Base-by-base conservation (phyloP, 2,888 invertebrate species). In the Machimus atricapillus region DNA sequence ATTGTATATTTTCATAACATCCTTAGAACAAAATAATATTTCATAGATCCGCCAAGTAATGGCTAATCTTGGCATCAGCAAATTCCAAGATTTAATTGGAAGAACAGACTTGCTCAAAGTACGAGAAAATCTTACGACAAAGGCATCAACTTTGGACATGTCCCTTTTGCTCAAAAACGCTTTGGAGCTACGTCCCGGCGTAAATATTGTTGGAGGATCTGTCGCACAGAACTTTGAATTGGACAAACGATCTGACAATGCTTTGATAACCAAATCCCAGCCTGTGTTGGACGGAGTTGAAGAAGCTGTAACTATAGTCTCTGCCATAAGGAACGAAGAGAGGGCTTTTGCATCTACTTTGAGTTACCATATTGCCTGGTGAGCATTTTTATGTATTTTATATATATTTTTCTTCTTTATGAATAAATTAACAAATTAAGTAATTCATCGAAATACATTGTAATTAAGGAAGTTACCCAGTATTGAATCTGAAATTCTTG, bases 281-380 rank as follows among this genome's bases (percentile, higher is more conserved):
- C 94, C 95, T 77, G 96, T 98, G 5, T 93, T 98, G 73, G 95
- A 96, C 86, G 97, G 97, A 0, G 93, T 93, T n/a, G 93, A 95
- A 88, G 94, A 94, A 43, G 94, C 94, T 85, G 94, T 97, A 0
- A 94, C 95, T 87, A 94, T 99, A 87, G 94, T 95, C 81, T 95
- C 97, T 95, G 94, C 93, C 86, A 98, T 99, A 90, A 95, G 95
- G 87, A 99, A 99, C 91, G 97, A 97, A 91, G 97, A 97, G 91
- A 94, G 99, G 85, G 96, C 98, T 0, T 99, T 99, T 93, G 97
- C 96, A 0, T 96, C 98, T 1, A 99, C 99, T 0, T 94, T 99
- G 40, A 98, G 98, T 89, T 98, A 99, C 92, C 95, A 97, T 90
- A 97, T 99, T 91, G 98, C 98, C n/a, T 95, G 95, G 97, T 97